These are phyloP conservation scores for Drosophila tripunctata DNA, from an alignment of 2,888 invertebrate species.

Conservation along the genomic window DNA sequence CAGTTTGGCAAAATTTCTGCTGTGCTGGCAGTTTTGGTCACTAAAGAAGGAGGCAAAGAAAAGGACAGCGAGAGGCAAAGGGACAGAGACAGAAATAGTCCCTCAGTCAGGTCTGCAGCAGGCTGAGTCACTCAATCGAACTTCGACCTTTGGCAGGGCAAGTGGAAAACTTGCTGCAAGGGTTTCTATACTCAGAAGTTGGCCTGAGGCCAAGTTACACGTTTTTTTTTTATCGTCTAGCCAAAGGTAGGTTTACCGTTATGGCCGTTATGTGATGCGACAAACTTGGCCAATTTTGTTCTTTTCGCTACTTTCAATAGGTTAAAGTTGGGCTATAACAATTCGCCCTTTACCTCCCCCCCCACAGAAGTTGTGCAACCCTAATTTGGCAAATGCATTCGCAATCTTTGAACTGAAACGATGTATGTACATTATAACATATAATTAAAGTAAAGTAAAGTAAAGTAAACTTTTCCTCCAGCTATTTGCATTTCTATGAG, in stretches of 20 bases:
- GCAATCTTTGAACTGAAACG: slow-evolving; percentile 5
- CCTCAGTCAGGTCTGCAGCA: neutral
- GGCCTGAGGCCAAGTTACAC: slow-evolving; percentile 27
- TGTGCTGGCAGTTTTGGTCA: slow-evolving; percentile 31
- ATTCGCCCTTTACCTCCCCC: neutral
- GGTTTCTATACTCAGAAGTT: slow-evolving; percentile 1
- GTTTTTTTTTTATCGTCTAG: slow-evolving; percentile 35
- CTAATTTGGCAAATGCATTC: slow-evolving; percentile 26
- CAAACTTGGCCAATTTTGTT: slow-evolving; percentile 39
- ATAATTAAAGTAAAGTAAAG: slow-evolving; percentile 25
- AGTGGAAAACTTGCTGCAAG: no score
- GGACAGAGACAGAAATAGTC: no score
- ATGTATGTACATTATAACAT: no score
- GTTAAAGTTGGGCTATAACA: slow-evolving; percentile 24
- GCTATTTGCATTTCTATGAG: slow-evolving; percentile 35
- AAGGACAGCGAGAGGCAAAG: neutral
- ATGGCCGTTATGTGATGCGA: slow-evolving; percentile 59
- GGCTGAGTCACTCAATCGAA: slow-evolving; percentile 58
- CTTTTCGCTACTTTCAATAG: slow-evolving; percentile 10
- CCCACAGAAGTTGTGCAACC: slow-evolving; percentile 19
- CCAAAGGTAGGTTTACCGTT: slow-evolving; percentile 39
- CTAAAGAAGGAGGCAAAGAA: neutral
- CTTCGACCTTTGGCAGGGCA: slow-evolving; percentile 62
- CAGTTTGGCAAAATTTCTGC: slow-evolving; percentile 15
- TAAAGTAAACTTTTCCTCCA: slow-evolving; percentile 20